These are phyloP conservation scores for Athene noctua DNA, from an alignment of 2,113 vertebrate genomes.

Conservation along the genomic window DNA sequence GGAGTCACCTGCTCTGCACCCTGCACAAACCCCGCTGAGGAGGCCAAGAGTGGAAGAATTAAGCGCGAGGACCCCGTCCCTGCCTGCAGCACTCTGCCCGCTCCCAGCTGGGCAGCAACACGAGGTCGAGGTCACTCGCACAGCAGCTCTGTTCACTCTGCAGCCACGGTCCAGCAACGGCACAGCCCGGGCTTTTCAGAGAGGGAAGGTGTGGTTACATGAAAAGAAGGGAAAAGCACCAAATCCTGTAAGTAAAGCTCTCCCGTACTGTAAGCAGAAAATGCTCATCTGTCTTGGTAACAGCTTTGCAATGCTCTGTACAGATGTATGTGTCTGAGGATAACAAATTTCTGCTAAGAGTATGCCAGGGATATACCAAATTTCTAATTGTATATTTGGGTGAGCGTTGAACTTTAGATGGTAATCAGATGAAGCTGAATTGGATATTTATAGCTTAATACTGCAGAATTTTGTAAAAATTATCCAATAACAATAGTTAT, in stretches of 20 bases:
- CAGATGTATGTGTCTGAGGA: neutral
- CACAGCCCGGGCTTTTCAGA: neutral
- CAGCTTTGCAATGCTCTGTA: neutral
- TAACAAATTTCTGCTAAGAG: neutral
- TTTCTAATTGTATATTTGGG: neutral
- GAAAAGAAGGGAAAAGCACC: neutral
- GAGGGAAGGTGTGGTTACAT: neutral
- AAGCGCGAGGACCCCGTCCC: neutral
- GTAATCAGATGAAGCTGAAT: neutral
- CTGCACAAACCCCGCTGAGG: neutral
- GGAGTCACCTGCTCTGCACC: neutral
- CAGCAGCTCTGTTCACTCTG: neutral
- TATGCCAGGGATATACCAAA: neutral
- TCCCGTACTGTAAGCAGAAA: neutral
- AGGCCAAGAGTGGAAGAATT: neutral
- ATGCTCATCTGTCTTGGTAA: neutral
- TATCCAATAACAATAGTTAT: neutral
- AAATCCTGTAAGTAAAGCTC: neutral
- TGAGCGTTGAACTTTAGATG: neutral
- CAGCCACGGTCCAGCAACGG: neutral
- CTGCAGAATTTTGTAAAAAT: slow-evolving; percentile 4
- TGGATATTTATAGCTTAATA: neutral
- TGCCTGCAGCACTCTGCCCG: neutral
- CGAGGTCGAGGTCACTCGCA: fast-evolving
- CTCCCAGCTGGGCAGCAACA: fast-evolving